Conservation (phyloP, 2,113 vertebrate genomes). For the Tachycineta bicolor region DNA sequence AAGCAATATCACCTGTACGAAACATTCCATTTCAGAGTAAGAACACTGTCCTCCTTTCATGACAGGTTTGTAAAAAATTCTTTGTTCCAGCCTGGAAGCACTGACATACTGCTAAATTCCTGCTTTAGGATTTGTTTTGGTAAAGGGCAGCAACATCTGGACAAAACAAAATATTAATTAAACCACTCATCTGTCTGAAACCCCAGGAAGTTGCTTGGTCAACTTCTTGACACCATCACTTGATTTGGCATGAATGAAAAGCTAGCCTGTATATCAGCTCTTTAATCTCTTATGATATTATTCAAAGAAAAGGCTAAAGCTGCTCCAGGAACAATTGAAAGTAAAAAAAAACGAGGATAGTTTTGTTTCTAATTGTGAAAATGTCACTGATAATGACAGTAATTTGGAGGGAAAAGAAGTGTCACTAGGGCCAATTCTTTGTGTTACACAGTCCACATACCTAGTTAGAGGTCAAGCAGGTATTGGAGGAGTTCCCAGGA, state of each 20-base stretch:
- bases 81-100: neutral
- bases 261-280: neutral
- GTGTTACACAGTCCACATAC: neutral
- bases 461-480: neutral
- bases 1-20: neutral
- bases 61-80: neutral
- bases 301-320: neutral
- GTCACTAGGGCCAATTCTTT: neutral
- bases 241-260: neutral
- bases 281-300: neutral
- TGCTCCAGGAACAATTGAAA: neutral
- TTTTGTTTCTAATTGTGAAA: slow-evolving; percentile 10
- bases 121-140: neutral
- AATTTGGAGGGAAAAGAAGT: neutral
- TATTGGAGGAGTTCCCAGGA: neutral
- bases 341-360: neutral
- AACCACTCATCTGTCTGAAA: neutral
- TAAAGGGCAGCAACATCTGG: neutral
- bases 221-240: neutral
- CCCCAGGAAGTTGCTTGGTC: neutral
- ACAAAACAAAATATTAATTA: neutral
- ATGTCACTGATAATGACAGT: neutral
- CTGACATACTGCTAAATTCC: neutral
- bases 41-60: neutral
- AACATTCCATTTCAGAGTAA: neutral